Evolutionary conservation across 2,888 invertebrate species (phyloP).

Genomic region (Ypsolopha sequella): DNA sequence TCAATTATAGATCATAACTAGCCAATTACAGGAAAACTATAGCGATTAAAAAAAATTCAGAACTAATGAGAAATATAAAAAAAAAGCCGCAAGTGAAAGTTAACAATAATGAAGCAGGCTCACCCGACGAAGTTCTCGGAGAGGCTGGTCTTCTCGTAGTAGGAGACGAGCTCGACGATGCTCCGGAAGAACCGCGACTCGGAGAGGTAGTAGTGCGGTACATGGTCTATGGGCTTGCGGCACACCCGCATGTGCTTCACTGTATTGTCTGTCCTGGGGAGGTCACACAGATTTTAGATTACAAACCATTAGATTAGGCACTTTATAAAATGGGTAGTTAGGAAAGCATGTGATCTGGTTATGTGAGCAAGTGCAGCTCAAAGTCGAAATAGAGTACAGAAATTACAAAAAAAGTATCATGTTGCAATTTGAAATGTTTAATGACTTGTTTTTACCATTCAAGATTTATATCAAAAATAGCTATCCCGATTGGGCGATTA

Average conservation of each 20-base stretch:
- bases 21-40: too few relatives aligned
- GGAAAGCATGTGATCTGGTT: background rate
- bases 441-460: too few relatives aligned
- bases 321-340: background rate
- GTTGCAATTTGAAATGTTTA: too few relatives aligned
- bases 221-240: conserved; percentile 78
- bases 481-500: too few relatives aligned
- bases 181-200: conserved; percentile 92
- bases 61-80: too few relatives aligned
- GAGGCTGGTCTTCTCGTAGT: conserved; percentile 92
- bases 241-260: conserved; percentile 94
- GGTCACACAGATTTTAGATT: background rate
- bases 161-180: conserved; percentile 92
- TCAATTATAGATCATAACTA: too few relatives aligned
- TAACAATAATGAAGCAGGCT: conserved; percentile 14
- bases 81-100: too few relatives aligned
- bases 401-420: too few relatives aligned
- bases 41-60: too few relatives aligned
- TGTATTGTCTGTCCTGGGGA: conserved; percentile 83
- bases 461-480: too few relatives aligned
- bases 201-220: conserved; percentile 85
- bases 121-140: conserved; percentile 93
- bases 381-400: too few relatives aligned
- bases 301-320: background rate
- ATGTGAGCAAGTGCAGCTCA: too few relatives aligned